Conservation (phyloP, 2,888 invertebrate species). For the Allacma fusca region DNA sequence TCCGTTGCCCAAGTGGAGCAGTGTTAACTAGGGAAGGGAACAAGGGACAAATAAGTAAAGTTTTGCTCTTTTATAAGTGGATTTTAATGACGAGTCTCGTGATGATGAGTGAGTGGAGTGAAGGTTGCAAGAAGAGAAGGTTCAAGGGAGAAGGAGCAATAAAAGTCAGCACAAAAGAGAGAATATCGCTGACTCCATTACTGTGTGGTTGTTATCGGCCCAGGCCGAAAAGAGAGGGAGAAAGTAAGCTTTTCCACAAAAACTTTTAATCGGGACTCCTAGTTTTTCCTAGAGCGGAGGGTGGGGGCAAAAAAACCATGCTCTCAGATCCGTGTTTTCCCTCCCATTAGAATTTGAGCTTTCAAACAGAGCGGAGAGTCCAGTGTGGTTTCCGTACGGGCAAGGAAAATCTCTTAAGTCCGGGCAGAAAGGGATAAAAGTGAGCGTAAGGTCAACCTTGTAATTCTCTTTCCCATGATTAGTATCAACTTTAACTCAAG, state of each 20-base stretch:
- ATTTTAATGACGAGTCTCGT: slow-evolving; percentile 35
- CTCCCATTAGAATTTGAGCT: too few relatives aligned
- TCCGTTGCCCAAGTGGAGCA: too few relatives aligned
- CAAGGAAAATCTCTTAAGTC: neutral
- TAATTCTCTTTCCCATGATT: slow-evolving; percentile 6
- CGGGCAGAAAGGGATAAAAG: neutral
- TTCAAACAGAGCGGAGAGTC: too few relatives aligned
- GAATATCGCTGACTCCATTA: slow-evolving; percentile 16
- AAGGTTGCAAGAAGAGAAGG: neutral
- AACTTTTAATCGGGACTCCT: too few relatives aligned
- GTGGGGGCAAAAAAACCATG: too few relatives aligned
- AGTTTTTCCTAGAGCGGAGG: too few relatives aligned
- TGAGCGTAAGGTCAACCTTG: neutral
- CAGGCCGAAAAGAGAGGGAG: too few relatives aligned
- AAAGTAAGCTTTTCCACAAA: too few relatives aligned
- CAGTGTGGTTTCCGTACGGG: neutral
- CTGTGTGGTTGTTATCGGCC: neutral
- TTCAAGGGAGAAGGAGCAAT: neutral
- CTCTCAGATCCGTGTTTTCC: too few relatives aligned
- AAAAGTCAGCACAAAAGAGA: neutral
- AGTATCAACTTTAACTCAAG: slow-evolving; percentile 9
- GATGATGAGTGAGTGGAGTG: slow-evolving; percentile 16
- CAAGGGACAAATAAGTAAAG: slow-evolving; percentile 17
- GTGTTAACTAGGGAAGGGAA: neutral
- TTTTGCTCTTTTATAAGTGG: slow-evolving; percentile 9